Percentiles rank a stretch among this genome's conserved stretches.
Conservation (phyloP, 2,888 invertebrate species). For the Parnassius orleans region DNA sequence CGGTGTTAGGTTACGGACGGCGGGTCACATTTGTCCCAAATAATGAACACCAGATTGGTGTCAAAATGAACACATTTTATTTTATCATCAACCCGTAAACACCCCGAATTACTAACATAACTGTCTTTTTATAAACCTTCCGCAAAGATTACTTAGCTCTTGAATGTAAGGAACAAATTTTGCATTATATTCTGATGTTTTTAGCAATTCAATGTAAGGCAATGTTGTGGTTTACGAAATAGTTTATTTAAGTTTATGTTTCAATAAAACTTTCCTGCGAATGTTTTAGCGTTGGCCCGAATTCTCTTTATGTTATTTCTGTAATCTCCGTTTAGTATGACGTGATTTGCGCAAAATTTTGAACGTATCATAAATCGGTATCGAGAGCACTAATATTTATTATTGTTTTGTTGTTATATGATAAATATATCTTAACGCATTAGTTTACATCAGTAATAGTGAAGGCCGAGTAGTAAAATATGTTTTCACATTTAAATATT, state of each 20-base stretch:
- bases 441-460: too few relatives aligned
- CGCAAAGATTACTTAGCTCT: conserved; percentile 56
- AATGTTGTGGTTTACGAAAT: conserved; percentile 47
- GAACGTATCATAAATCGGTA: not conserved
- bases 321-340: conserved; percentile 42
- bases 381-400: not conserved
- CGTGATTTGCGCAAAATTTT: conserved; percentile 29
- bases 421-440: too few relatives aligned
- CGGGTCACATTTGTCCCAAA: conserved; percentile 77
- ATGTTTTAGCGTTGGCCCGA: conserved; percentile 50
- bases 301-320: conserved; percentile 46
- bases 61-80: conserved; percentile 78
- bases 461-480: too few relatives aligned
- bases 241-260: conserved; percentile 51
- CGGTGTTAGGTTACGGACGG: conserved; percentile 65
- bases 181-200: conserved; percentile 39
- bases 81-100: conserved; percentile 72
- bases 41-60: conserved; percentile 79
- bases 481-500: too few relatives aligned
- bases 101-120: conserved; percentile 45
- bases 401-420: too few relatives aligned
- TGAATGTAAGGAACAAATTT: conserved; percentile 54
- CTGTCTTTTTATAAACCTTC: conserved; percentile 72
- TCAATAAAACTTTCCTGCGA: conserved; percentile 54
- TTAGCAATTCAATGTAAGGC: conserved; percentile 42